Base-by-base conservation (phyloP, 92 coral and sea anemone species). In the Hydrozoanthus gracilis region DNA sequence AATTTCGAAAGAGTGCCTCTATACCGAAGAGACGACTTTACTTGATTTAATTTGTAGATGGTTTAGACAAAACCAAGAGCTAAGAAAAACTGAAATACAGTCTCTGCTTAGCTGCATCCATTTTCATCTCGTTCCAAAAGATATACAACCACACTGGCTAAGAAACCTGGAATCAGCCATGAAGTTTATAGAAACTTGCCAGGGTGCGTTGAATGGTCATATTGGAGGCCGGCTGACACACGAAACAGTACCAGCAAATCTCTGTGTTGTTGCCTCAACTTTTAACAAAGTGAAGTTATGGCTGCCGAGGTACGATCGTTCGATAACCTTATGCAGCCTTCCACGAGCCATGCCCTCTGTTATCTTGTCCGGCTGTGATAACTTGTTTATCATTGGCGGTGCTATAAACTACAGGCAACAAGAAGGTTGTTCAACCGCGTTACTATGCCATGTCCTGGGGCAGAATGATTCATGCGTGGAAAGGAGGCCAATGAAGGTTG, bases 401-500 rank as follows among this genome's bases (percentile, higher is more conserved):
- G 84, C 84, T 44, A 0, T 62, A 56, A 79, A 79, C 51, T 68
- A 58, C 6, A 64, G 84, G 4, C 84, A 79, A 62, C 72, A 16
- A 73, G 71, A 66, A 49, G 84, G 73, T 4, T 79, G 84, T 13
- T 79, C 84, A 27, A 62, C 72, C 46, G 84, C 62, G 73, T 58
- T 79, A 27, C 84, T 79, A 4, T 79, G 84, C 48, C 48, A 79
- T 51, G 10, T 14, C 67, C 44, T 79, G 60, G 61, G 58, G 39
- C 10, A 17, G 39, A 20, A 73, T 66, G 46, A 11, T 66, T 45
- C 51, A 3, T 17, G 72, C 35, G 72, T 45, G 58, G 56, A 56
- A 7, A 62, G 60, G 60, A 16, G 60, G n/a, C 84, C 84, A 48
- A 47, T 79, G 84, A 62, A 6, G 48, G 60, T 17, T 17, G 84